phyloP scores from a whole-genome alignment of 2,113 vertebrate genomes.

The Sphyrna mokarran region DNA sequence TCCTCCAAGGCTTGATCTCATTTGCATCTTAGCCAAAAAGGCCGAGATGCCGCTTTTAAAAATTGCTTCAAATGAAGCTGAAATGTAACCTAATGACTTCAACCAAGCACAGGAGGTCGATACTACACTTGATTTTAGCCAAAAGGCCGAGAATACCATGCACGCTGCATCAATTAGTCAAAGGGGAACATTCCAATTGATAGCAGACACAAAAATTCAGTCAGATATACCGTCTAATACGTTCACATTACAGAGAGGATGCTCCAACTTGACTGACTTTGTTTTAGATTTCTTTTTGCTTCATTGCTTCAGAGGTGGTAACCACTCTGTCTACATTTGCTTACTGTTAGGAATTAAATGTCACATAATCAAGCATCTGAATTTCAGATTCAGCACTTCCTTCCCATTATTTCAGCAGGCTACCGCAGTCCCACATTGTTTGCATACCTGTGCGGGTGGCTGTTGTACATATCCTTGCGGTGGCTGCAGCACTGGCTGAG shows the following conservation, averaged over 20 bases:
- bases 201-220: background rate
- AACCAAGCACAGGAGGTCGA: no score
- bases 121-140: no score
- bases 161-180: background rate
- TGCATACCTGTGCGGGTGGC: slow-evolving; percentile 69
- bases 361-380: background rate
- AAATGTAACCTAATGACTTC: no score
- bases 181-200: background rate
- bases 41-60: no score
- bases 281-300: no score
- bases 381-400: background rate
- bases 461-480: slow-evolving; percentile 62
- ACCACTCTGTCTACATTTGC: background rate
- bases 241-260: background rate
- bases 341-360: background rate
- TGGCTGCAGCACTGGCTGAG: slow-evolving; percentile 63
- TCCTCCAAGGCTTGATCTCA: no score
- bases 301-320: background rate
- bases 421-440: background rate
- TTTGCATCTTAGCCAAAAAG: no score
- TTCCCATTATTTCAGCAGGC: background rate
- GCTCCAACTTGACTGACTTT: no score
- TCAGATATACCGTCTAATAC: background rate
- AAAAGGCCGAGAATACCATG: no score
- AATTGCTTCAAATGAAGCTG: no score